A percentile compares a stretch with the other conserved stretches of the same genome.
Conservation (phyloP, 2,113 vertebrate genomes). For the Haplochromis burtoni region DNA sequence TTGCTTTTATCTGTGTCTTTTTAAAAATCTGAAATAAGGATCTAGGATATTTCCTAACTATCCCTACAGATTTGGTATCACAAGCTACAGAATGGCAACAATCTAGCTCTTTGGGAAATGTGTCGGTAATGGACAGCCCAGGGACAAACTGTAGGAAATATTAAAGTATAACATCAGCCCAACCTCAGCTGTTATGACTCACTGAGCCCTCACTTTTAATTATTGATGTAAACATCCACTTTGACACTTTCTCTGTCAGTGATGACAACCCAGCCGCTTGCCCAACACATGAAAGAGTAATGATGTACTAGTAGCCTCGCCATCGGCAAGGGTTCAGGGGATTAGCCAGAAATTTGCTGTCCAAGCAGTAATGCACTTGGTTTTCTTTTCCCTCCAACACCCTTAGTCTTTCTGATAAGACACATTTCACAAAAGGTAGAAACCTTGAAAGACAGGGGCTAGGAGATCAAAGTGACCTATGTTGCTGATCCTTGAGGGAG, state of each 20-base stretch:
- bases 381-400: background rate
- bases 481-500: constrained; percentile 12
- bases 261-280: constrained; percentile 33
- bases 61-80: background rate
- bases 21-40: background rate
- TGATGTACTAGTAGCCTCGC: constrained; percentile 24
- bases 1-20: background rate
- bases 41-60: background rate
- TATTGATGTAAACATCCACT: constrained; percentile 64
- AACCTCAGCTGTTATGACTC: constrained; percentile 19
- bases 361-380: background rate
- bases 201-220: constrained; percentile 36
- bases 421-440: constrained; percentile 18
- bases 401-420: constrained; percentile 13
- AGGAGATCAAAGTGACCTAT: constrained; percentile 41
- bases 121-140: background rate
- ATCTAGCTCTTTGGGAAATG: background rate
- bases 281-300: constrained; percentile 55
- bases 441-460: constrained; percentile 22
- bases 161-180: constrained; percentile 8
- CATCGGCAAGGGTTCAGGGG: constrained; percentile 16
- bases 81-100: background rate
- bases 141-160: constrained; percentile 19
- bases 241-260: constrained; percentile 46
- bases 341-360: constrained; percentile 46